Percentiles rank a stretch among this genome's conserved stretches.
Conservation (phyloP, 2,888 invertebrate genomes). For the Zaprionus bogoriensis region DNA sequence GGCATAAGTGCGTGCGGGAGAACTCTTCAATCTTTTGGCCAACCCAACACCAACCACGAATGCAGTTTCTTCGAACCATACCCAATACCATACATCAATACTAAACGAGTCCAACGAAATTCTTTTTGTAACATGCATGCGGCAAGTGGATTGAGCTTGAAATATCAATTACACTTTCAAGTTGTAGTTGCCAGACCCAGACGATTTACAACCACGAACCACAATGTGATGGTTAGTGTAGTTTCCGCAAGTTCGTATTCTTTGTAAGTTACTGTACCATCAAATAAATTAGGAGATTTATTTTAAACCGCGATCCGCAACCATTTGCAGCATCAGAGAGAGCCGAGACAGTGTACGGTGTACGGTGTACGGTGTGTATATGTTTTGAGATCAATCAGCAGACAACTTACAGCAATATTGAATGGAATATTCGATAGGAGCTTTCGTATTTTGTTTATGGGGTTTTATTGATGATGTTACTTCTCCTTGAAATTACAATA, state of each 20-base stretch:
- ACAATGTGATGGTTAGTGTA: constrained; percentile 15
- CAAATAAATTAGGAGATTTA: constrained; percentile 55
- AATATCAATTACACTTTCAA: constrained; percentile 28
- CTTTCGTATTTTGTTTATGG: constrained; percentile 33
- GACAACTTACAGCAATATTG: constrained; percentile 6
- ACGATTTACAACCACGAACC: neutral
- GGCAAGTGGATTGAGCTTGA: constrained; percentile 8
- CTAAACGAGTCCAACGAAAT: constrained; percentile 36
- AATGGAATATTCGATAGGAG: constrained; percentile 3
- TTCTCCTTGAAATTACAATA: constrained; percentile 44
- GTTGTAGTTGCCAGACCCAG: constrained; percentile 29
- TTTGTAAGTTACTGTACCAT: constrained; percentile 58
- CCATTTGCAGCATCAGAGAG: no score
- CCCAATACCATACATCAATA: constrained; percentile 22
- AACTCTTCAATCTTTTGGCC: constrained; percentile 25
- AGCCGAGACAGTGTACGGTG: no score
- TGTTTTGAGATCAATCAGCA: neutral
- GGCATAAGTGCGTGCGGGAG: constrained; percentile 87
- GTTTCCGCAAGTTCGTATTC: constrained; percentile 29
- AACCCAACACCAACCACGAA: constrained; percentile 29
- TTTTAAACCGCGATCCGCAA: constrained; percentile 25
- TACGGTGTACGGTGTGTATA: neutral
- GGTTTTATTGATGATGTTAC: constrained; percentile 30
- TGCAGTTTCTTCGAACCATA: constrained; percentile 16
- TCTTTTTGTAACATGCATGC: constrained; percentile 22